Base-by-base conservation (phyloP, 2,113 vertebrate genomes). In the Hippocampus guttulatus region DNA sequence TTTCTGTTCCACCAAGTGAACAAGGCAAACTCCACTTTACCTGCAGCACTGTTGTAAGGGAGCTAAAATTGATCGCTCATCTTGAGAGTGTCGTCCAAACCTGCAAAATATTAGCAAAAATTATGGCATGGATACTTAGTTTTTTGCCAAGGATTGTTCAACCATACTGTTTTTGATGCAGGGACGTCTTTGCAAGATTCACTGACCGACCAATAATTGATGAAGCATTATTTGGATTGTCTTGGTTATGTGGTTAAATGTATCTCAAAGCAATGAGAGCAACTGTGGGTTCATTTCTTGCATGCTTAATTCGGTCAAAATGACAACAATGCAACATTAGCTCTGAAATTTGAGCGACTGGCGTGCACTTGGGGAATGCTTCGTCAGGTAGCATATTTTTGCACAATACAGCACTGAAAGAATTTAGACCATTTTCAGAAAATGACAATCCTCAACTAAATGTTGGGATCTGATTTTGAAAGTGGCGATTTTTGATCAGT, bases 31-130 rank as follows among this genome's bases (percentile, higher is more conserved):
- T 6, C 5, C 5, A 6, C 52, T 81, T 0, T 91, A 99, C 97
- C 96, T 96, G 94, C 97, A 99, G 80, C 96, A 99, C 78, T 98
- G 96, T 45, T 89, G 93, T 77, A 99, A 87, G 41, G 97, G 96
- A 73, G 91, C 93, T 81, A 99, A 88, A 81, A 99, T 97, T 71
- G 96, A 95, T 2, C 94, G 93, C 85, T 99, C 97, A 0, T 99
- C 97, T 0, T 93, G 94, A 33, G 96, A 96, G 55, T 98, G 93
- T 83, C 98, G 96, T 57, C 96, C 97, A 83, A 98, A 99, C 80
- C 97, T 99, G 67, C 58, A 69, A 78, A 83, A 79, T 51, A 71
- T 43, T 0, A 45, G 30, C 33, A 54, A 21, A 15, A 70, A 10
- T 49, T 3, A 51, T 0, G 45, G 7, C 63, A 64, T 58, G 15